Conservation (phyloP, 1,140 invertebrate species). For the Coboldia fuscipes region DNA sequence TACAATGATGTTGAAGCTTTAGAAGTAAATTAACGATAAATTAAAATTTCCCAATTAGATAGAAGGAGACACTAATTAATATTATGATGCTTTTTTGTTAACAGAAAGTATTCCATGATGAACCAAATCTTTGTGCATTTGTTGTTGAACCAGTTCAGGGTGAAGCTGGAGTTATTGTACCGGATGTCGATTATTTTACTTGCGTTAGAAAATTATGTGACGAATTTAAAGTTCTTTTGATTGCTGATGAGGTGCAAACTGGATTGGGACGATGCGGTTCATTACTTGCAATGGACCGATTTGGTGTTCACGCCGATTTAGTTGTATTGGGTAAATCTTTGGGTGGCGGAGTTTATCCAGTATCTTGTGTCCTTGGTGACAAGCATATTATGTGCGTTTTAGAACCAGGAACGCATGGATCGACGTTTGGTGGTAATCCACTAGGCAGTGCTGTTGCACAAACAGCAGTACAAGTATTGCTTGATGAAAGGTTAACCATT, state of each 20-base stretch:
- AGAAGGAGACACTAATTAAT: neutral
- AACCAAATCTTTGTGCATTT: conserved; percentile 78
- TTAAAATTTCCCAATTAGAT: neutral
- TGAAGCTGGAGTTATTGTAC: conserved; percentile 91
- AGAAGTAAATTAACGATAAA: conserved; percentile 31
- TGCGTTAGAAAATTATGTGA: conserved; percentile 76
- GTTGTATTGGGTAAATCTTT: conserved; percentile 91
- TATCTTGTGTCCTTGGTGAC: conserved; percentile 25
- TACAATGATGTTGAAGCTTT: conserved; percentile 74
- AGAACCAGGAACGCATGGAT: conserved; percentile 88
- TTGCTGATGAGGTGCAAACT: conserved; percentile 90
- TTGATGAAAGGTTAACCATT: conserved; percentile 80
- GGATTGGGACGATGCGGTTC: conserved; percentile 73
- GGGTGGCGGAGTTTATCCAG: conserved; percentile 89
- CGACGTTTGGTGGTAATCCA: conserved; percentile 97
- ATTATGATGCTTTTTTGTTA: conserved; percentile 3
- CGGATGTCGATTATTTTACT: conserved; percentile 69
- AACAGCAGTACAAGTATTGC: conserved; percentile 47
- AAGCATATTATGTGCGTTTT: conserved; percentile 69
- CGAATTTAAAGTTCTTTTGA: conserved; percentile 89
- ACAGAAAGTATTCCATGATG: conserved; percentile 45
- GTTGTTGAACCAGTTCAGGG: conserved; percentile 99
- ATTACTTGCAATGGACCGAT: conserved; percentile 73
- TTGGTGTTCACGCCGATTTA: conserved; percentile 83
- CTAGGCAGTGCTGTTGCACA: conserved; percentile 72